Evolutionary conservation across 2,888 invertebrate genomes (phyloP).

Genomic region (Stenchaetothrips biformis): DNA sequence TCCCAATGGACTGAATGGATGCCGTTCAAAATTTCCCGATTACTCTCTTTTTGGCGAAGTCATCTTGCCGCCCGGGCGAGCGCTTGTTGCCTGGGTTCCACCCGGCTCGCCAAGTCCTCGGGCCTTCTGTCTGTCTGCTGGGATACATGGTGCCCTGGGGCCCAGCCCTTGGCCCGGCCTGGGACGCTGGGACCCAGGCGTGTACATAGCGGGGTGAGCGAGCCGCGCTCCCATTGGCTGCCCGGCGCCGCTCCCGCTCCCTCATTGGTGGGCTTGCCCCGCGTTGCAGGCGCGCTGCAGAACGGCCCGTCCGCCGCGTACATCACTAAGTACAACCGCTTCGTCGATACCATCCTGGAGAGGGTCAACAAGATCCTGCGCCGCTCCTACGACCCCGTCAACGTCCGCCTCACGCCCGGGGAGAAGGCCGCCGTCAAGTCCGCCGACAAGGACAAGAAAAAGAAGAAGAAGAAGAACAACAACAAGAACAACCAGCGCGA

Average conservation of each 20-base stretch:
- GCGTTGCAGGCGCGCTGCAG: slow-evolving; percentile 50
- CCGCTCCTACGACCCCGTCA: slow-evolving; percentile 78
- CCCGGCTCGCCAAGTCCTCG: too few relatives aligned
- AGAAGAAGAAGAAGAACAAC: slow-evolving; percentile 42
- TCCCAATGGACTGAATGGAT: too few relatives aligned
- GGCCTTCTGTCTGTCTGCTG: too few relatives aligned
- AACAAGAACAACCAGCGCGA: slow-evolving; percentile 34
- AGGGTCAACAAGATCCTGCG: slow-evolving; percentile 76
- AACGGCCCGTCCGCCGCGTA: slow-evolving; percentile 55
- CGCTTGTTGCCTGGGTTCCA: too few relatives aligned
- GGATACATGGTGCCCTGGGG: too few relatives aligned
- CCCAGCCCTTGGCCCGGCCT: too few relatives aligned
- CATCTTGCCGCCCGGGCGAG: too few relatives aligned
- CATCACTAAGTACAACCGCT: slow-evolving; percentile 77
- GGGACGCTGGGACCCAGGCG: too few relatives aligned
- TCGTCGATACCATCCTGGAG: slow-evolving; percentile 75
- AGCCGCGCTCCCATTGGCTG: slow-evolving; percentile 26
- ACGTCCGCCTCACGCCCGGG: slow-evolving; percentile 59
- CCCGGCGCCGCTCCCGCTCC: slow-evolving; percentile 43
- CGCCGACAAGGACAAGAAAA: slow-evolving; percentile 50
- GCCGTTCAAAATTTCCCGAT: too few relatives aligned
- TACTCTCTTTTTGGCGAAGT: too few relatives aligned
- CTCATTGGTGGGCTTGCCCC: slow-evolving; percentile 31
- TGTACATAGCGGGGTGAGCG: too few relatives aligned
- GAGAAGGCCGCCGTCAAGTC: slow-evolving; percentile 48